Evolutionary conservation across 2,797 vertebrate species (phyloP), one percentile per base, ranked within the genome.

Genomic region (Hypotaenidia okinawae): DNA sequence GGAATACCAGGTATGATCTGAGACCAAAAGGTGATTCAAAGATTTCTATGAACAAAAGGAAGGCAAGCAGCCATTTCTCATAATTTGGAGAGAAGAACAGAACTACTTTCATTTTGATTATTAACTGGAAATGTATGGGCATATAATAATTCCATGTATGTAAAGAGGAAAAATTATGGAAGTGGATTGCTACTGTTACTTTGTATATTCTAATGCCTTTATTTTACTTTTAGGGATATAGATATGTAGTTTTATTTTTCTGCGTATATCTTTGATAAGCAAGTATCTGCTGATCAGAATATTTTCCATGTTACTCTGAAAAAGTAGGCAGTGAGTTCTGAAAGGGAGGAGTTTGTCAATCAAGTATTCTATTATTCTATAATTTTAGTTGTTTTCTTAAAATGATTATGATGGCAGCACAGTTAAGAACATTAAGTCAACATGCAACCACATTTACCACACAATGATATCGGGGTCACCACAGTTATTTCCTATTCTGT

Each of bases 61-160:
- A 70, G 67, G 16, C 33, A 77, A 84, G 73, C 28, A 74, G 41
- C 8, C 5, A 39, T 92, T 85, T 87, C 84, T 81, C 47, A 49
- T 84, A 16, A 68, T 94, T 87, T 89, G 32, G 58, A 79, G 28
- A 32, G 67, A 92, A 80, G 63, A 75, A 79, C 16, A 88, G 47
- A 57, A 86, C 43, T 28, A 43, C 47, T 91, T 95, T 93, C 52
- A 87, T 81, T 96, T 93, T 87, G 55, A 69, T 81, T 78, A 79
- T 64, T 66, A 90, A 49, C 43, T 76, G 55, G 59, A 88, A 86
- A 70, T 86, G 55, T 43, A 30, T 63, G 11, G 13, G 6, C 10
- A 52, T 75, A 24, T 49, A 72, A 69, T 33, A 86, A 73, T n/a
- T 10, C 13, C 24, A 12, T 86, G 6, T 39, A 72, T 33, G 10